Conservation (phyloP, 2,888 invertebrate genomes). For the Erebia palarica region DNA sequence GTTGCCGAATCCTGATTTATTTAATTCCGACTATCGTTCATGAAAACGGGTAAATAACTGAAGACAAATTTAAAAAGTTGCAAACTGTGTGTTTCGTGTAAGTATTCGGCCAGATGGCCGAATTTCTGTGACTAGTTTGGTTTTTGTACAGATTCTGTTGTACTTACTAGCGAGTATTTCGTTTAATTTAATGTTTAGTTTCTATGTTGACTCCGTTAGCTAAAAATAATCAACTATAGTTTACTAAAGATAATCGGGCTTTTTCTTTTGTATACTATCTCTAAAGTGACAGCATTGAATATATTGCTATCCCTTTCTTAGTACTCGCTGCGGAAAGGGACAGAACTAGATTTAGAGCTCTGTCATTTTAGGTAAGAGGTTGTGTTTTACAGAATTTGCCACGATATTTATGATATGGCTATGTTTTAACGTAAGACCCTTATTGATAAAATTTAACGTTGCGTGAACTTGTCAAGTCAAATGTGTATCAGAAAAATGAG, state of each 20-base stretch:
- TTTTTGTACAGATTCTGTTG: conserved; percentile 9
- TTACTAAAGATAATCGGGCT: not conserved
- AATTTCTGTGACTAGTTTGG: not conserved
- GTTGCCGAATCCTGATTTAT: not conserved
- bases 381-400: too few species aligned
- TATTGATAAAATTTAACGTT: not conserved
- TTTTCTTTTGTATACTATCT: too few species aligned
- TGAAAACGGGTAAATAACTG: not conserved
- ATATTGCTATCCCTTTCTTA: too few species aligned
- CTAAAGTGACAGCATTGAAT: too few species aligned
- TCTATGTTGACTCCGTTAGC: not conserved
- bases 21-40: not conserved
- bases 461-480: too few species aligned
- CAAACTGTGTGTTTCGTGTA: too few species aligned
- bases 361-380: too few species aligned
- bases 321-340: too few species aligned
- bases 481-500: too few species aligned
- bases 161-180: conserved; percentile 5
- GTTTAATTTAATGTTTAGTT: conserved; percentile 3
- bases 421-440: not conserved
- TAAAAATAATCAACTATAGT: conserved; percentile 4
- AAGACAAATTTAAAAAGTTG: not conserved
- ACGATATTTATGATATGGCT: conserved; percentile 8
- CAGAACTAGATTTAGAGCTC: too few species aligned
- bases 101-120: not conserved